Percentiles rank a stretch among this genome's conserved stretches.
These are phyloP conservation scores for Dendroctonus ponderosae DNA, from an alignment of 1,140 invertebrate species.

Conservation along the genomic window DNA sequence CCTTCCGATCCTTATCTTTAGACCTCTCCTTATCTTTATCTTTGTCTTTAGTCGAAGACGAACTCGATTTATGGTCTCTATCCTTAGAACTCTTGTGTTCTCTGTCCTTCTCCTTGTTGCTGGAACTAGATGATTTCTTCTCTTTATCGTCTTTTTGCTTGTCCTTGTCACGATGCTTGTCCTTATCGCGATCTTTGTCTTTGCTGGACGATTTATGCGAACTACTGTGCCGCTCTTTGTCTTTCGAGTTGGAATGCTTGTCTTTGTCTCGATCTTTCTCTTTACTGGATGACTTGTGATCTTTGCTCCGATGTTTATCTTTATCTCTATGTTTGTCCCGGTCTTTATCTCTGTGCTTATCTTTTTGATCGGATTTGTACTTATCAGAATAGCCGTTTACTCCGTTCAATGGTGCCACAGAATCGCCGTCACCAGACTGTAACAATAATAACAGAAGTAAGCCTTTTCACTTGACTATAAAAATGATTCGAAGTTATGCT, in stretches of 20 bases:
- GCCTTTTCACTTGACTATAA: too few species aligned
- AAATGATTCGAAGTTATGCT: too few species aligned
- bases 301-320: conserved; percentile 65
- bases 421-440: neutral
- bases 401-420: conserved; percentile 57
- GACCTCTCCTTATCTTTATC: conserved; percentile 39
- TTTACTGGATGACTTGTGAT: conserved; percentile 58
- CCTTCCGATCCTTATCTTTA: conserved; percentile 51
- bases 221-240: conserved; percentile 47
- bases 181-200: conserved; percentile 53
- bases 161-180: conserved; percentile 40
- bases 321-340: conserved; percentile 56
- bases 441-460: too few species aligned
- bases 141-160: conserved; percentile 38
- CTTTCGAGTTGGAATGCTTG: conserved; percentile 49
- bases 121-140: conserved; percentile 29
- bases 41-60: conserved; percentile 59
- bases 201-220: conserved; percentile 65
- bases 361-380: conserved; percentile 70
- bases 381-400: conserved; percentile 66
- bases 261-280: conserved; percentile 51
- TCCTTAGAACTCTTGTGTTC: conserved; percentile 48
- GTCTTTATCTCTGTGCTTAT: conserved; percentile 63
- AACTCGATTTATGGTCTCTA: conserved; percentile 54
- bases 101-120: conserved; percentile 43